Evolutionary conservation across 2,113 vertebrate species (phyloP).

Genomic region (Lutjanus erythropterus): DNA sequence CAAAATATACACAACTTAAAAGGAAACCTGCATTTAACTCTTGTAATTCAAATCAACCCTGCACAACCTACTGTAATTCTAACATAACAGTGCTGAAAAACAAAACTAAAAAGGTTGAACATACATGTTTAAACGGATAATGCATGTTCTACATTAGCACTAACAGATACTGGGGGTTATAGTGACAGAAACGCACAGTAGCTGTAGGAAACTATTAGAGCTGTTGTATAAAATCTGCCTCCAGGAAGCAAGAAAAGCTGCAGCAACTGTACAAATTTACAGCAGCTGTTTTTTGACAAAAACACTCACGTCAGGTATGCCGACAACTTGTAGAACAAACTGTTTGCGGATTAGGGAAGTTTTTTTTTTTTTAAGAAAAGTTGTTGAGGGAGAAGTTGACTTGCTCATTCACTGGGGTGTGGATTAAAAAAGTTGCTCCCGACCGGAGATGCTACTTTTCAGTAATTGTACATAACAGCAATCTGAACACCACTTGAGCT

Average conservation of each 20-base stretch:
- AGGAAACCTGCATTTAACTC: slow-evolving; percentile 25
- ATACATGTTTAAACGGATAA: slow-evolving; percentile 8
- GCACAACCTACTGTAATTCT: slow-evolving; percentile 1
- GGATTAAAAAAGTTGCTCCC: slow-evolving; percentile 82
- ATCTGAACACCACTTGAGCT: slow-evolving; percentile 82
- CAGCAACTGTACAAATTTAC: slow-evolving; percentile 29
- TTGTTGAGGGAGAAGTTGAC: slow-evolving; percentile 62
- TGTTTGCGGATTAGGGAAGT: slow-evolving; percentile 46
- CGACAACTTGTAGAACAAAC: slow-evolving; percentile 58
- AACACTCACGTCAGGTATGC: slow-evolving; percentile 36
- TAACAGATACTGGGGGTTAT: slow-evolving; percentile 11
- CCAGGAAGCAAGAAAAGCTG: not conserved
- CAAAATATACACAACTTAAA: slow-evolving; percentile 19
- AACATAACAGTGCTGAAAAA: slow-evolving; percentile 8
- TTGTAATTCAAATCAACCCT: slow-evolving; percentile 43
- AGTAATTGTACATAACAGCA: slow-evolving; percentile 84
- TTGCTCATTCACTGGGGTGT: slow-evolving; percentile 66
- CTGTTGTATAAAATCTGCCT: slow-evolving; percentile 31
- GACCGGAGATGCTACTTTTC: slow-evolving; percentile 80
- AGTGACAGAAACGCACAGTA: not conserved
- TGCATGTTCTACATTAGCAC: slow-evolving; percentile 21
- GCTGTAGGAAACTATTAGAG: slow-evolving; percentile 30
- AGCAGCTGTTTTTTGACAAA: slow-evolving; percentile 48
- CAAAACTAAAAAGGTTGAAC: slow-evolving; percentile 28
- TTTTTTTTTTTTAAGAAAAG: slow-evolving; percentile 36